Evolutionary conservation across 1,140 invertebrate species (phyloP), one percentile per base, ranked within the genome.

Genomic region (Orchestia grillus): DNA sequence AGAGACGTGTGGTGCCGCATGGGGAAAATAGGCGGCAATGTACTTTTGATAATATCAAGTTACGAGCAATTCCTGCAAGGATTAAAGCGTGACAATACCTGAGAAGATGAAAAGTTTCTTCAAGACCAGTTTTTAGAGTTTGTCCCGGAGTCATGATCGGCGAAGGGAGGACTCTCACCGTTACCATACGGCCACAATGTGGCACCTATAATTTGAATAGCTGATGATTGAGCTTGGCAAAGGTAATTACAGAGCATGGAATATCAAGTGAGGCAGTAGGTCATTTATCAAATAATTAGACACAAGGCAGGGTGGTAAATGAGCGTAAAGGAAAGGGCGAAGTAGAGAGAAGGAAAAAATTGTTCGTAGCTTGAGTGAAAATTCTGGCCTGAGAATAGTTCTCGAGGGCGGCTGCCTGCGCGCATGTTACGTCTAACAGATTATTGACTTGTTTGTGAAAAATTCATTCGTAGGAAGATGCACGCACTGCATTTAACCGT

Each of bases 241-340:
- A 47, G 44, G 92, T 94, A 94, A 94, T 94, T 94, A 94, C 44
- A 94, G 92, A 94, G 92, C 92, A 47, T 16, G 92, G 92, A 94
- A 94, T 94, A 94, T 94, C 92, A 94, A 94, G 92, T 94, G 92
- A 94, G 92, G 92, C 92, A 47, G 92, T 94, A 94, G 92, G 92
- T 94, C 92, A 94, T 94, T 45, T 94, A 94, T 94, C 92, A 94
- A 94, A 94, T 94, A 94, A 94, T 94, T 94, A 94, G 92, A 94
- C 92, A 94, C 92, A 94, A 94, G 92, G 92, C 92, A 94, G 92
- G 92, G 92, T 94, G 92, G 92, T 94, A 94, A 94, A 94, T 94
- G 92, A 94, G 92, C 92, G 92, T 94, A 94, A 94, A 94, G 92
- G 92, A 94, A 94, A 94, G 92, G 92, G 92, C 44, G 92, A 94